A percentile compares a stretch with the other conserved stretches of the same genome.
phyloP scores from a whole-genome alignment of 53 echinoderm and acorn worm species.

The Pentamera pediparva region DNA sequence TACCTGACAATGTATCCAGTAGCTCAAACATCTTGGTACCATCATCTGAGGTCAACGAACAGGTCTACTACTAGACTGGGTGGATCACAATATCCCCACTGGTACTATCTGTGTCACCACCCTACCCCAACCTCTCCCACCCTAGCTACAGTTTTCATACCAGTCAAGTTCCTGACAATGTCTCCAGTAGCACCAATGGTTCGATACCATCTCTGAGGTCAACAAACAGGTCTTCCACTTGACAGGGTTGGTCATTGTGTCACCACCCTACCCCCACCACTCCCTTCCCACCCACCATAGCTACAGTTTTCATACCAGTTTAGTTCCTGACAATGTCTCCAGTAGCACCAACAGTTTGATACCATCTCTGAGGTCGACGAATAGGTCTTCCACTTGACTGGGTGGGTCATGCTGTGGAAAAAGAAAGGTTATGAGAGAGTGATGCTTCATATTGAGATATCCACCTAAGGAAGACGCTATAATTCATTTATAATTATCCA shows the following conservation, averaged over 20 bases:
- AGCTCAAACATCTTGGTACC: conserved; percentile 64
- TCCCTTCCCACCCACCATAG: neutral
- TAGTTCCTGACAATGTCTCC: conserved; percentile 79
- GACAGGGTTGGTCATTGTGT: conserved; percentile 57
- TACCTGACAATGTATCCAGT: conserved; percentile 81
- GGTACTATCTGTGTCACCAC: too few relatives aligned
- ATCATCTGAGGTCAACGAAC: conserved; percentile 65
- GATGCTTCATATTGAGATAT: too few relatives aligned
- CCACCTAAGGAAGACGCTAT: too few relatives aligned
- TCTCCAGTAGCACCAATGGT: conserved; percentile 70
- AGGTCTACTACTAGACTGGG: conserved; percentile 57
- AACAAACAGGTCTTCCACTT: conserved; percentile 69
- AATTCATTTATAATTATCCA: too few relatives aligned
- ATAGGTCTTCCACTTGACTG: conserved; percentile 67
- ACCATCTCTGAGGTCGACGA: conserved; percentile 75
- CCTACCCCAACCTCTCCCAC: too few relatives aligned
- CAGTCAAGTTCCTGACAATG: too few relatives aligned
- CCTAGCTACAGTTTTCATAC: too few relatives aligned
- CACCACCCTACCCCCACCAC: neutral
- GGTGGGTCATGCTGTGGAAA: conserved; percentile 61
- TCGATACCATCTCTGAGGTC: conserved; percentile 72
- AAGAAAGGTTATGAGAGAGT: too few relatives aligned
- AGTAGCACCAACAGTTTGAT: conserved; percentile 64
- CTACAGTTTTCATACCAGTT: conserved; percentile 64
- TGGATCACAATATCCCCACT: too few relatives aligned